Conservation (phyloP, 2,113 vertebrate species). For the Cololabis saira region DNA sequence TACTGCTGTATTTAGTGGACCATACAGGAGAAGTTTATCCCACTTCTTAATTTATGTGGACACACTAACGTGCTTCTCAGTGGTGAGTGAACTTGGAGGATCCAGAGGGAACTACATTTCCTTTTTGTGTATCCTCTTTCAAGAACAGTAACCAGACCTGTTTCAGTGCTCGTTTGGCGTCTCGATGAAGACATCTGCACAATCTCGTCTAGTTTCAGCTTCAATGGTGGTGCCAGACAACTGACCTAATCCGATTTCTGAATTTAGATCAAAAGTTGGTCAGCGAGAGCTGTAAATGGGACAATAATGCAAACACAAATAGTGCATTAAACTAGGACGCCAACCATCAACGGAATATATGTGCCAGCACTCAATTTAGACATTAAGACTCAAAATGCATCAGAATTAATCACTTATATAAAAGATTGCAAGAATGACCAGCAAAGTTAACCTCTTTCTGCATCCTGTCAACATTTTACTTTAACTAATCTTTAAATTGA, state of each 20-base stretch:
- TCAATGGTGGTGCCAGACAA: constrained; percentile 1
- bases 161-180: background rate
- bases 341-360: constrained; percentile 30
- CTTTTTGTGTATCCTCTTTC: constrained; percentile 21
- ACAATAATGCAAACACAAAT: constrained; percentile 43
- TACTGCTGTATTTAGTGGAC: constrained; percentile 32
- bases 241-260: constrained; percentile 51
- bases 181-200: background rate
- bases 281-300: constrained; percentile 30
- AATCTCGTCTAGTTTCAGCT: background rate
- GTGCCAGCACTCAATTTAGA: background rate
- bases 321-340: constrained; percentile 48
- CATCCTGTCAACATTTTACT: too few species aligned
- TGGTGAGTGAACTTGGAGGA: constrained; percentile 22
- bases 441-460: too few species aligned
- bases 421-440: too few species aligned
- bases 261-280: constrained; percentile 40
- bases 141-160: background rate
- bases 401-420: background rate
- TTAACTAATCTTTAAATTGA: too few species aligned
- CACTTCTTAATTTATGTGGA: constrained; percentile 38
- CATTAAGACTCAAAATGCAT: background rate
- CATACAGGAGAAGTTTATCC: constrained; percentile 37
- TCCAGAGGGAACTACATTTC: background rate
- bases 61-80: constrained; percentile 3